Percentiles rank a stretch among this genome's conserved stretches.
Evolutionary conservation across 2,113 vertebrate species (phyloP).

Genomic region (Cervus canadensis): DNA sequence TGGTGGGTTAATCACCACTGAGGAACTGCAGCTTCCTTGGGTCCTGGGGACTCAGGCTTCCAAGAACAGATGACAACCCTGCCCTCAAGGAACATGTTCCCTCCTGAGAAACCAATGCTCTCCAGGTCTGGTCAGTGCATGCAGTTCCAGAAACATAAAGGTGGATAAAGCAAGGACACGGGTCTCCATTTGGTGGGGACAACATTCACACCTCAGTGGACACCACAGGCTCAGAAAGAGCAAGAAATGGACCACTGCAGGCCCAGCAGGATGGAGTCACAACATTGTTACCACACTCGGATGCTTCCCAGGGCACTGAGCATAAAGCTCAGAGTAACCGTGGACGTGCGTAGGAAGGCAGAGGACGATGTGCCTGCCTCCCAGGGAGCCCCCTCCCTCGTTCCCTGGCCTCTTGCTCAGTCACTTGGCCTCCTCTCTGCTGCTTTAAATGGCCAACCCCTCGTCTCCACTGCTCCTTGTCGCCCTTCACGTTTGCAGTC

Average conservation of each 20-base stretch:
- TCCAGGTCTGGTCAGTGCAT: rapidly evolving
- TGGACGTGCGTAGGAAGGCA: rapidly evolving
- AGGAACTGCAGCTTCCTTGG: rapidly evolving
- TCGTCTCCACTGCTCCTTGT: rapidly evolving
- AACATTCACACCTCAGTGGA: rapidly evolving
- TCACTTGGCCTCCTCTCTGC: rapidly evolving
- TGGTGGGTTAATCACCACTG: rapidly evolving
- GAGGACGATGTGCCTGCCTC: rapidly evolving
- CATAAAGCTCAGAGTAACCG: rapidly evolving
- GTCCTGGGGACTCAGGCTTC: rapidly evolving
- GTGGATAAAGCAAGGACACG: rapidly evolving
- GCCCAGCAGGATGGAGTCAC: rapidly evolving
- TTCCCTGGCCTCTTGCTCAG: background rate
- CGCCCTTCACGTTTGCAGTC: background rate
- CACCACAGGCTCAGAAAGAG: rapidly evolving
- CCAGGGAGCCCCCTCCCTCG: rapidly evolving
- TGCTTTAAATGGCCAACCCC: rapidly evolving
- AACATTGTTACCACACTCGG: rapidly evolving
- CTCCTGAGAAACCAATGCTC: rapidly evolving
- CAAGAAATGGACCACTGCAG: rapidly evolving
- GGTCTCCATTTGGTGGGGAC: rapidly evolving
- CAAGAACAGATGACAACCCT: rapidly evolving
- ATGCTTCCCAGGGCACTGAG: rapidly evolving
- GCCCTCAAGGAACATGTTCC: rapidly evolving
- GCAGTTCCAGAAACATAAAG: rapidly evolving